These are phyloP conservation scores for Pampus argenteus DNA, from an alignment of 2,797 vertebrate genomes.

Conservation along the genomic window DNA sequence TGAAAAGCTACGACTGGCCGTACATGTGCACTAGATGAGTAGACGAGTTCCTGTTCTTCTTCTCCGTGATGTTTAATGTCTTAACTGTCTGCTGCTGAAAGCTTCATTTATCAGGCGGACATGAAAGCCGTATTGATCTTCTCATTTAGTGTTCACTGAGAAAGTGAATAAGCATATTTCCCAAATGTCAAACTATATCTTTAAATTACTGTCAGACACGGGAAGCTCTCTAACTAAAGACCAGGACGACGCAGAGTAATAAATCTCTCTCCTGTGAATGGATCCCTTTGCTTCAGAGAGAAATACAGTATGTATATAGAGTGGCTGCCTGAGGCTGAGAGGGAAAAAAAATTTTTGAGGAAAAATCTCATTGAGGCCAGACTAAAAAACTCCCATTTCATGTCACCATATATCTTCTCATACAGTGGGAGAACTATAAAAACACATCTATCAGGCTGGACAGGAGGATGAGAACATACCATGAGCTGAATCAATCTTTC, in stretches of 20 bases:
- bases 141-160: background rate
- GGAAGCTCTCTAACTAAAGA: constrained; percentile 2
- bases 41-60: no score
- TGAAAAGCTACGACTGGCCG: no score
- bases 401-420: constrained; percentile 54
- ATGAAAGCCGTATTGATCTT: background rate
- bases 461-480: constrained; percentile 50
- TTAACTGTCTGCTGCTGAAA: no score
- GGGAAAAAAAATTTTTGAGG: constrained; percentile 24
- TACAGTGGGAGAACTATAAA: constrained; percentile 43
- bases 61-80: no score
- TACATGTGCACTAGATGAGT: no score
- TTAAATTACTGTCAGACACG: background rate
- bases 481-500: constrained; percentile 60
- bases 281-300: constrained; percentile 17
- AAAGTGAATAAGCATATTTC: background rate
- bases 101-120: no score
- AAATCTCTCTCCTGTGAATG: constrained; percentile 22
- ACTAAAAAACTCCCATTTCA: constrained; percentile 44
- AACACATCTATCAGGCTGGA: constrained; percentile 66
- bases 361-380: constrained; percentile 45
- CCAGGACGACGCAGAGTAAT: constrained; percentile 10
- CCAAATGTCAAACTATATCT: background rate
- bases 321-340: constrained; percentile 23
- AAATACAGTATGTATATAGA: constrained; percentile 17